These are phyloP conservation scores for Noturus placidus DNA, from an alignment of 2,113 vertebrate species.

Conservation along the genomic window DNA sequence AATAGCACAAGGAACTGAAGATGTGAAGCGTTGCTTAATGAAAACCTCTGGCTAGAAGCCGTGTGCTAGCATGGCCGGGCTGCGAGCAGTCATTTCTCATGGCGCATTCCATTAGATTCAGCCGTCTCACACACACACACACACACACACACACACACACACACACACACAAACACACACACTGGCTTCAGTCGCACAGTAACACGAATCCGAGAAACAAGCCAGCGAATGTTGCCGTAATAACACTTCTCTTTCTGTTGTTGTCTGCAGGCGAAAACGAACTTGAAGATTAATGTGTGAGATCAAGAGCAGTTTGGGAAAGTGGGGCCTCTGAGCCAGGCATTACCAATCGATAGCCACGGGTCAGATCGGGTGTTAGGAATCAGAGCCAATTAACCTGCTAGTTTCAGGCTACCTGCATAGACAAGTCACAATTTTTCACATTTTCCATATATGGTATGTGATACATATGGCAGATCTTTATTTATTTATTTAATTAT, in stretches of 20 bases:
- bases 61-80: conserved; percentile 53
- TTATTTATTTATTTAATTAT: no score
- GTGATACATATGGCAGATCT: no score
- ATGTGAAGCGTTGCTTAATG: conserved; percentile 70
- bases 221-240: conserved; percentile 54
- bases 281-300: conserved; percentile 60
- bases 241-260: conserved; percentile 61
- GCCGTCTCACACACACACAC: conserved; percentile 19
- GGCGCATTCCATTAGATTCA: conserved; percentile 56
- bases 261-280: conserved; percentile 60
- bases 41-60: conserved; percentile 67
- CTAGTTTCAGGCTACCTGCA: conserved; percentile 27
- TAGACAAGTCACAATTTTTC: neutral
- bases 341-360: conserved; percentile 47
- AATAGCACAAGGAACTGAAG: conserved; percentile 65
- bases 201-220: conserved; percentile 43
- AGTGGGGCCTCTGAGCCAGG: conserved; percentile 45
- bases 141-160: conserved; percentile 26
- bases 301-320: conserved; percentile 46
- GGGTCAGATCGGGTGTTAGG: conserved; percentile 47
- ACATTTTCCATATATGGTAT: neutral
- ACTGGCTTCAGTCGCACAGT: conserved; percentile 14
- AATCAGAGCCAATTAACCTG: conserved; percentile 56
- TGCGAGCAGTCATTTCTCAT: conserved; percentile 65
- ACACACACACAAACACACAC: conserved; percentile 27